Evolutionary conservation across 2,797 vertebrate species (phyloP), one percentile per base, ranked within the genome.

Genomic region (Glossophaga mutica): DNA sequence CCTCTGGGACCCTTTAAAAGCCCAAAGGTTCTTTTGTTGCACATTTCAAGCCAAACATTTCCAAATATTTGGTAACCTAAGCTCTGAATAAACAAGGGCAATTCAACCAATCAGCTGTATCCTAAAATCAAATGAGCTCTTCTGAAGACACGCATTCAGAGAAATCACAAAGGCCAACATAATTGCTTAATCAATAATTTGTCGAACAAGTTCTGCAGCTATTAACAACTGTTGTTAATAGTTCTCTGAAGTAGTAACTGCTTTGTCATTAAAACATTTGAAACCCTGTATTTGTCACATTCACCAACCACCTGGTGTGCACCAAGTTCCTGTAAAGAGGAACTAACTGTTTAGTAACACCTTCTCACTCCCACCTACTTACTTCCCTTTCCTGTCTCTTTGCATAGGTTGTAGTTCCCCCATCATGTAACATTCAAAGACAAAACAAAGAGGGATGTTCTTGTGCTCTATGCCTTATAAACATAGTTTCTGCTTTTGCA

Each of bases 51-150:
- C 44, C 67, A 95, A 87, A 65, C 26, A 39, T 62, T 85, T 71
- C 29, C 79, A 84, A 91, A 77, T 87, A 89, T 78, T 87, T 92
- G 26, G 29, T 46, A 87, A 77, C 18, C 26, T n/a, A 78, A 95
- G 48, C 26, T 52, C 84, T 74, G 71, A 73, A n/a, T 48, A 81
- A 81, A 79, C 32, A 57, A 90, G 37, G 46, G 24, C n/a, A 78
- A 73, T 52, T 42, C 37, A 48, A 3, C 37, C 90, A 32, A 55
- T 34, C n/a, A 57, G 37, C 71, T 87, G 37, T 42, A 55, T 19
- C 15, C 67, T 24, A 5, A 77, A 71, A 37, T 73, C 74, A 78
- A 74, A 87, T 10, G 55, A 86, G 12, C 48, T 77, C 22, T 78
- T 77, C 32, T 55, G 46, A 83, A 90, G 74, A 65, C 34, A 67